Base-by-base conservation (phyloP, 92 coral and sea anemone genomes). In the Paramuricea clavata region DNA sequence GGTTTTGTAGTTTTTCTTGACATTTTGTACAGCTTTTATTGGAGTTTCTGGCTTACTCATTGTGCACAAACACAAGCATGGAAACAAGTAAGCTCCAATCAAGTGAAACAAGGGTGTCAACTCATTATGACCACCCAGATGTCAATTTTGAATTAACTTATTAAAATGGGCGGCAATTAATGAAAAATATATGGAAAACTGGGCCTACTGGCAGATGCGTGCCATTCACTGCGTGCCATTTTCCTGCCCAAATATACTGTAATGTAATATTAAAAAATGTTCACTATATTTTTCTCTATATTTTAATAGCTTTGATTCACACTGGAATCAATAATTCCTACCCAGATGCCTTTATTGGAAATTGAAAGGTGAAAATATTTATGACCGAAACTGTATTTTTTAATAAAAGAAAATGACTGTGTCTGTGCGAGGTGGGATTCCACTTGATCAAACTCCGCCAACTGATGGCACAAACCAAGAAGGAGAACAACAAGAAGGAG, bases 341-440 rank as follows among this genome's bases (percentile, higher is more conserved):
- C 43, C 7, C 60, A 52, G 6, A 36, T 49, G 68, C 35, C 60
- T 52, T 15, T 30, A 13, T 76, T 32, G 43, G 36, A 28, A 76
- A 76, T 49, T 74, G 59, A 44, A 52, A 41, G 64, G 67, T 49
- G 47, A 49, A 52, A 30, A 50, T 32, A 49, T 52, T 23, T 52
- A 76, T 50, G 25, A 49, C 28, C 36, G 25, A 36, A 41, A 49
- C 27, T 11, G 4, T 22, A 16, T 49, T 11, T 23, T 43, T 5
- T 44, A 73, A 10, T 73, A 12, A 25, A 16, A 76, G 22, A 88
- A 32, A 12, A 96, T 97, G 99, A 97, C 99, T 71, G 88, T 97
- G 27, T 97, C 98, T 87, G 97, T 94, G 23, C 95, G 94, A 67
- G 98, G 99, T 39, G 99, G 99, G 80, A 91, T 90, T 32, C 88